Evolutionary conservation across 2,888 invertebrate genomes (phyloP).

Genomic region (Chaetoderma sp.): DNA sequence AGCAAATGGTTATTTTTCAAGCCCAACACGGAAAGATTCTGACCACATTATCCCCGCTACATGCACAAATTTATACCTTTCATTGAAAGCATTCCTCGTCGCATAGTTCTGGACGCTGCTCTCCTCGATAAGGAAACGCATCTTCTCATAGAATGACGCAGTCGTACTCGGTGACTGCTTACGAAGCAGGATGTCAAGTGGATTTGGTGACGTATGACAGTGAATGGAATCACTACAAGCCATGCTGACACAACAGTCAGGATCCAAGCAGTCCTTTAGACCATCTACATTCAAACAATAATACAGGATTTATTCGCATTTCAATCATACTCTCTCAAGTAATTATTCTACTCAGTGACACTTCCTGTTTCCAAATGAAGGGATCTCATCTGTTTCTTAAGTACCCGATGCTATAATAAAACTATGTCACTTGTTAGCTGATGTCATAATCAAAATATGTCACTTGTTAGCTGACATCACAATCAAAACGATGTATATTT

Average conservation of each 20-base stretch:
- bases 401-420: no score
- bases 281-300: slow-evolving; percentile 80
- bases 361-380: no score
- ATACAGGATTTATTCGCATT: background rate
- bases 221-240: slow-evolving; percentile 91
- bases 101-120: slow-evolving; percentile 99
- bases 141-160: slow-evolving; percentile 96
- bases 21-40: no score
- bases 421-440: no score
- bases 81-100: slow-evolving; percentile 96
- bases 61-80: slow-evolving; percentile 82
- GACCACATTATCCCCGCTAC: no score
- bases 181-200: slow-evolving; percentile 93
- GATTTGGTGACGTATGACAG: slow-evolving; percentile 96
- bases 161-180: slow-evolving; percentile 97
- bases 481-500: no score
- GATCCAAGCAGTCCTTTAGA: slow-evolving; percentile 97
- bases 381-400: no score
- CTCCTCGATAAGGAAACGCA: slow-evolving; percentile 97
- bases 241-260: slow-evolving; percentile 88
- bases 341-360: no score
- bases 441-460: no score
- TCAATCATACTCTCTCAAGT: no score
- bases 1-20: no score
- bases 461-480: no score